Evolutionary conservation across 2,797 vertebrate species (phyloP).

Genomic region (Rhinoraja longicauda): DNA sequence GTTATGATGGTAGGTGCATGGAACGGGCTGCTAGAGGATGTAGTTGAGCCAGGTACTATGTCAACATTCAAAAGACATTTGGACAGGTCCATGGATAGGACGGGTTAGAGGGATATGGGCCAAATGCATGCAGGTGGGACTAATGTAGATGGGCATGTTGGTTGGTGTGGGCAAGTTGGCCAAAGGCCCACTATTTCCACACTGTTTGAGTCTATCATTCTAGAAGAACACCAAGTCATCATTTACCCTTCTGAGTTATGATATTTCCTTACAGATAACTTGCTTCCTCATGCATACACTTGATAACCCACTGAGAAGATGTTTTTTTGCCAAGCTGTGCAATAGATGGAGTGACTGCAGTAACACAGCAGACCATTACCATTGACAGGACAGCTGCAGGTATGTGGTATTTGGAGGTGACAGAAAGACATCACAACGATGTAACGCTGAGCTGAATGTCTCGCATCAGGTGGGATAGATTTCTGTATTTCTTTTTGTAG

Average conservation of each 20-base stretch:
- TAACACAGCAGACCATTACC: not conserved
- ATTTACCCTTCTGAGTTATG: not conserved
- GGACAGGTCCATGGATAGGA: no score
- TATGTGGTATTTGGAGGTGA: not conserved
- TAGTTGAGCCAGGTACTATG: no score
- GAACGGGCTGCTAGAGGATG: no score
- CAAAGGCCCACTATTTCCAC: no score
- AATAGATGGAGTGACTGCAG: not conserved
- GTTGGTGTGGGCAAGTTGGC: no score
- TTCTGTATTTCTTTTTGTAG: not conserved
- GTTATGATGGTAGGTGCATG: no score
- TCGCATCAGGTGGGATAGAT: not conserved
- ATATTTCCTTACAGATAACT: not conserved
- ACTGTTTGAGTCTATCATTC: no score
- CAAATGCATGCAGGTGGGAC: no score
- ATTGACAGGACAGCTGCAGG: not conserved
- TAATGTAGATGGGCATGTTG: no score
- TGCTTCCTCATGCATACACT: not conserved
- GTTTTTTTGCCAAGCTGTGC: not conserved
- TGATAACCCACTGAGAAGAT: not conserved
- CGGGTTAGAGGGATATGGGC: no score
- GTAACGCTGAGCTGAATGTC: not conserved
- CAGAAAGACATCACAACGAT: not conserved
- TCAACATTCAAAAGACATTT: no score
- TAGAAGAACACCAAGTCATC: no score